Evolutionary conservation across 2,797 vertebrate species (phyloP).

Genomic region (Pseudomugil tenellus): DNA sequence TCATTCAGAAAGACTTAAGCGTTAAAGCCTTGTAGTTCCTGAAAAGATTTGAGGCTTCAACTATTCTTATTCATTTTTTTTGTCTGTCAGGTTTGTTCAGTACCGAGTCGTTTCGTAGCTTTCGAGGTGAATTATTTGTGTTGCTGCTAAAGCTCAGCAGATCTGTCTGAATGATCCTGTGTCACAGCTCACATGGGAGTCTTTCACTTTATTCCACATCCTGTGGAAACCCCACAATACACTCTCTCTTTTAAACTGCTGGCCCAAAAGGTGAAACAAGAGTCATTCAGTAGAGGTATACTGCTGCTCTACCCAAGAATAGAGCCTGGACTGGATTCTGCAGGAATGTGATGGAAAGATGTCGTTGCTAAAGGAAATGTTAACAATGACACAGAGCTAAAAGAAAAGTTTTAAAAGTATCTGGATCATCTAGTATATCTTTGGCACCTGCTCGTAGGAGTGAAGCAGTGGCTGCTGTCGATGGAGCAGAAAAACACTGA

Average conservation of each 20-base stretch:
- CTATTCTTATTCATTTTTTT: slow-evolving; percentile 3
- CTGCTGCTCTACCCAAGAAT: not conserved
- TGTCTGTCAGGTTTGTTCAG: slow-evolving; percentile 3
- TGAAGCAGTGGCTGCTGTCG: slow-evolving; percentile 75
- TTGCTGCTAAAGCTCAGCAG: slow-evolving; percentile 6
- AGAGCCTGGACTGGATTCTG: not conserved
- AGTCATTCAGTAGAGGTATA: not conserved
- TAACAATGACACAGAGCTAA: no score
- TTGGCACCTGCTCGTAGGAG: slow-evolving; percentile 85
- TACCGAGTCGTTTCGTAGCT: slow-evolving; percentile 5
- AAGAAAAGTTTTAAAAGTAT: no score
- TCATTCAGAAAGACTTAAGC: not conserved
- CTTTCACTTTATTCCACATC: slow-evolving; percentile 29
- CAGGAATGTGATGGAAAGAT: no score
- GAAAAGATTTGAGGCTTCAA: slow-evolving; percentile 11
- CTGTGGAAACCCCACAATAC: slow-evolving; percentile 47
- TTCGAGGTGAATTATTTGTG: not conserved
- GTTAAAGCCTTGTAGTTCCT: not conserved
- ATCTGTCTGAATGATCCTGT: slow-evolving; percentile 7
- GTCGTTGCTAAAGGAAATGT: no score
- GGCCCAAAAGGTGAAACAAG: slow-evolving; percentile 3
- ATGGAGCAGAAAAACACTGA: slow-evolving; percentile 86
- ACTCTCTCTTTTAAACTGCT: slow-evolving; percentile 14
- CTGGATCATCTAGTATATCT: slow-evolving; percentile 8
- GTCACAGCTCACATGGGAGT: not conserved